Evolutionary conservation across 2,797 vertebrate genomes (phyloP).

Genomic region (Oophaga sylvatica): DNA sequence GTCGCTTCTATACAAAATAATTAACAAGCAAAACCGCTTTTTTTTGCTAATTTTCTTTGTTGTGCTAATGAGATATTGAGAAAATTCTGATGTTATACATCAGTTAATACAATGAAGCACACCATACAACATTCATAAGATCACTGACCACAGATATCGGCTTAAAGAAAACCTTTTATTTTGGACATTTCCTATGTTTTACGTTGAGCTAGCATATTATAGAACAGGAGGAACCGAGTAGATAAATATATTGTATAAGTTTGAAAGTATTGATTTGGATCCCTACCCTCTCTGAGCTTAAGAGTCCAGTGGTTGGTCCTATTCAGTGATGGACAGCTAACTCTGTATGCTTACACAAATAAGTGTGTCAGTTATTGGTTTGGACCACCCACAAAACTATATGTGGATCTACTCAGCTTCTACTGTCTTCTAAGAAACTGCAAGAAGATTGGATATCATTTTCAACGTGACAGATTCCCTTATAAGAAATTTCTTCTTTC

Average conservation of each 20-base stretch:
- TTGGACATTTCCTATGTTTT: too few relatives aligned
- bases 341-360: background rate
- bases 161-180: too few relatives aligned
- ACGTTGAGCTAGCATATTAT: too few relatives aligned
- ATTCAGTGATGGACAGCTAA: background rate
- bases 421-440: too few relatives aligned
- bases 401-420: too few relatives aligned
- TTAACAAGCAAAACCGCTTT: background rate
- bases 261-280: background rate
- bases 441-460: too few relatives aligned
- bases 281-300: background rate
- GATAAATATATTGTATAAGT: background rate
- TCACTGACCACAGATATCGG: too few relatives aligned
- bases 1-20: too few relatives aligned
- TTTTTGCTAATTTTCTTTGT: background rate
- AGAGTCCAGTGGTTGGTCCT: background rate
- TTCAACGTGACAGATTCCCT: too few relatives aligned
- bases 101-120: background rate
- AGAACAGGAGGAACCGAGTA: too few relatives aligned
- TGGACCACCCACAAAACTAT: background rate
- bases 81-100: background rate
- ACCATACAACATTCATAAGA: background rate
- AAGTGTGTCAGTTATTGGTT: background rate
- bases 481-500: too few relatives aligned
- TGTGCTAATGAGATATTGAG: background rate